Evolutionary conservation across 2,113 vertebrate species (phyloP), one percentile per base, ranked within the genome.

Genomic region (Psittacara wagleri): DNA sequence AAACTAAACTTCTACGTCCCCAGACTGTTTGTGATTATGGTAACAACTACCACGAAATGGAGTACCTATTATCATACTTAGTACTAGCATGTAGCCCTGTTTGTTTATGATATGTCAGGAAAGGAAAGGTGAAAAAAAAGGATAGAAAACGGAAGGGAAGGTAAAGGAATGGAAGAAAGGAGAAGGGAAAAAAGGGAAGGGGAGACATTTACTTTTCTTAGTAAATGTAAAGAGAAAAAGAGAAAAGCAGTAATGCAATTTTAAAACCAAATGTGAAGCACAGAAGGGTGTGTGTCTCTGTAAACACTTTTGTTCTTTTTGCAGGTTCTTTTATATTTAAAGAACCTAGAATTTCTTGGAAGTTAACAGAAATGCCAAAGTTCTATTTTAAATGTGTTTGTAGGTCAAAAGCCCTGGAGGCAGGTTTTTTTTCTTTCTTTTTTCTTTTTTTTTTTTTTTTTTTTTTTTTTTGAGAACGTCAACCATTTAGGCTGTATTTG

Each of bases 1-100:
- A 91, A 89, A 81, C 59, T 46, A 59, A 86, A 86, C 13, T 69
- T 83, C 35, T 55, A n/a, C 25, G 18, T 93, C 86, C 33, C 37
- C 2, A 16, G 48, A 59, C 17, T 62, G 13, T 62, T 90, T 1
- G 1, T 49, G 63, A 74, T 59, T 67, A 74, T 41, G 28, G 43
- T 49, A 90, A 80, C 4, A 66, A 9, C 29, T 73, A 10, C 25
- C 25, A 31, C 17, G 17, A 83, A 81, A 74, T 27, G 4, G 20
- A 74, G 28, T 61, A 35, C 10, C 35, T 82, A 17, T 63, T 83
- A 33, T 4, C 0, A 0, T 61, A 22, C 54, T 91, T 75, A 82
- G 87, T 82, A 17, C 1, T 51, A 72, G 6, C 11, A 17, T 3
- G 3, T 44, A 74, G 54, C 14, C 23, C 3, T 77, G 10, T 46